phyloP scores from a whole-genome alignment of 2,113 vertebrate species.

The Callocephalon fimbriatum region DNA sequence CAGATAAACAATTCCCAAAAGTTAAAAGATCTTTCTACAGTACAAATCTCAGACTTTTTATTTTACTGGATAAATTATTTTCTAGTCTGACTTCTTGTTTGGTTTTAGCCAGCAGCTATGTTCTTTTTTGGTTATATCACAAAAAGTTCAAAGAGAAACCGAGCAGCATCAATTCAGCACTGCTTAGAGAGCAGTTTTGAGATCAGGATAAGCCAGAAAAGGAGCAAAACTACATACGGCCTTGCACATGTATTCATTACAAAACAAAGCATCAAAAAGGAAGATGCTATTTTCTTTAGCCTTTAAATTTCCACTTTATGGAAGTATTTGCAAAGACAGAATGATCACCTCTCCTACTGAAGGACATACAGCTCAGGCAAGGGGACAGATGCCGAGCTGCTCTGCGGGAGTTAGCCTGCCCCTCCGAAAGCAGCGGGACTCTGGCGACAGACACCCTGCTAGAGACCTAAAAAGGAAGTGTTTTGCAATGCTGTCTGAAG shows the following conservation, averaged over 20 bases:
- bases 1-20: background rate
- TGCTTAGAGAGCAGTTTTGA: background rate
- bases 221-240: fast-evolving
- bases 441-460: fast-evolving
- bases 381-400: no score
- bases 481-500: background rate
- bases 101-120: background rate
- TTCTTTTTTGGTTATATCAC: background rate
- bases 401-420: background rate
- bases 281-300: background rate
- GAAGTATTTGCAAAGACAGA: background rate
- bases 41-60: background rate
- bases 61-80: background rate
- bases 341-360: background rate
- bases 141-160: background rate
- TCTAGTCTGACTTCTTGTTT: background rate
- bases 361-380: fast-evolving
- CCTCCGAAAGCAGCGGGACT: fast-evolving
- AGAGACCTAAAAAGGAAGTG: no score
- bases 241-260: background rate
- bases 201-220: background rate
- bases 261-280: background rate
- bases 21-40: background rate
- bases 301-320: background rate
- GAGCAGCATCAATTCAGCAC: background rate